Base-by-base conservation (phyloP, 2,797 vertebrate species). In the Octomys mimax region DNA sequence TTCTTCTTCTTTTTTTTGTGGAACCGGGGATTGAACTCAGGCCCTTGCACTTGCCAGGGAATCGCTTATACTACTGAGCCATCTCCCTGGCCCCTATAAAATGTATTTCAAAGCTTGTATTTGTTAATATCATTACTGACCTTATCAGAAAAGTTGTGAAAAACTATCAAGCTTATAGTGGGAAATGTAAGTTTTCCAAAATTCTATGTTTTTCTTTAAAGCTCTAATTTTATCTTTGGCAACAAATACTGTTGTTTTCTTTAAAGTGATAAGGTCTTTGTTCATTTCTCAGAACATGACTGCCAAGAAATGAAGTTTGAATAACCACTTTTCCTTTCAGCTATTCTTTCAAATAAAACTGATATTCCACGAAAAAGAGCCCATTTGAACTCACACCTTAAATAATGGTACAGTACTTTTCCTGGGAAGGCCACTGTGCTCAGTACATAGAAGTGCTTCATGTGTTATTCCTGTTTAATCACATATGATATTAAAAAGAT, bases 281-380 rank as follows among this genome's bases (percentile, higher is more conserved):
- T 11, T 92, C 54, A 87, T 83, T 97, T 95, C 68, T 84, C 90
- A 96, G 66, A 82, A 89, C 71, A 93, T 81, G 64, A 91, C 73
- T 95, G 68, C 84, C 93, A 95, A 77, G 33, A 85, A 93, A 59
- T 61, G 73, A 86, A 39, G 26, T 70, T 24, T 79, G 77, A 92
- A 83, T 92, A 91, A 73, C 49, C 75, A 62, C 57, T 75, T 57
- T 62, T 42, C 52, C 36, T 83, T 31, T 96, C 78, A 90, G 64
- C 73, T 8, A 22, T 96, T 91, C 73, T 94, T 94, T 88, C 61
- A 88, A 92, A 80, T 64, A 91, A 75, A 94, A 86, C 77, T 54
- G 52, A 92, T 90, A 49, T 71, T 89, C 61, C 26, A 33, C 71
- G 79, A 83, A 95, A 95, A 83, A 78, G n/a, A 80, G 52, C 64